phyloP scores from a whole-genome alignment of 2,888 invertebrate genomes.

The Coenonympha arcania region DNA sequence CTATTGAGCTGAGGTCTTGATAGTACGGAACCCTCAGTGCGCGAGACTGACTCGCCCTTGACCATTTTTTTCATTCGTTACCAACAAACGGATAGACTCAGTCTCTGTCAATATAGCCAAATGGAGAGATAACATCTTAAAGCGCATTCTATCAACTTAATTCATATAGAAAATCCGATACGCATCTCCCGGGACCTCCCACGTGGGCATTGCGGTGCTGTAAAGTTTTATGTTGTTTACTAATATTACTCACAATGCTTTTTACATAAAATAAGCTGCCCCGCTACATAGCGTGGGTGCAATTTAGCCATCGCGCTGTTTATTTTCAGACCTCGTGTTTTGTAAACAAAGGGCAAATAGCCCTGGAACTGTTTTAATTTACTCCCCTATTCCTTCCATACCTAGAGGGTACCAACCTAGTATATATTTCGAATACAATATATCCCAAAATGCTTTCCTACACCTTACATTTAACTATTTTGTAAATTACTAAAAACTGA shows the following conservation, averaged over 20 bases:
- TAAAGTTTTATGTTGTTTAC: constrained; percentile 6
- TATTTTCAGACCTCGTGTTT: neutral
- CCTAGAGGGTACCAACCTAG: no score
- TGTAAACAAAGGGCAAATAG: no score
- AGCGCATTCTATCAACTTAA: constrained; percentile 36
- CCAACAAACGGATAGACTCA: constrained; percentile 7
- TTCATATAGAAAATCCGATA: constrained; percentile 36
- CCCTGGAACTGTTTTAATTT: no score
- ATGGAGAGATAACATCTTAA: constrained; percentile 26
- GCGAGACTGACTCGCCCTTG: no score
- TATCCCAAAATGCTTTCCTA: no score
- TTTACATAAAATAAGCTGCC: neutral
- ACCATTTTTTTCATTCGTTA: neutral
- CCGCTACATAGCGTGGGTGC: neutral
- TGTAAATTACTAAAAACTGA: no score
- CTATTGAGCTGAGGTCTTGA: no score
- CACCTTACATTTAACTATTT: no score
- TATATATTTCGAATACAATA: no score
- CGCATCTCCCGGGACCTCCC: constrained; percentile 31
- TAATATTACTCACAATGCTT: neutral
- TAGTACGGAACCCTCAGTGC: no score
- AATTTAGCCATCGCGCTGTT: neutral
- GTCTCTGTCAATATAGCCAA: constrained; percentile 23
- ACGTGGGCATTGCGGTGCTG: constrained; percentile 13
- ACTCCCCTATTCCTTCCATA: no score